These are phyloP conservation scores for Meriones psammophilus DNA, from an alignment of 2,797 vertebrate species.

Conservation along the genomic window DNA sequence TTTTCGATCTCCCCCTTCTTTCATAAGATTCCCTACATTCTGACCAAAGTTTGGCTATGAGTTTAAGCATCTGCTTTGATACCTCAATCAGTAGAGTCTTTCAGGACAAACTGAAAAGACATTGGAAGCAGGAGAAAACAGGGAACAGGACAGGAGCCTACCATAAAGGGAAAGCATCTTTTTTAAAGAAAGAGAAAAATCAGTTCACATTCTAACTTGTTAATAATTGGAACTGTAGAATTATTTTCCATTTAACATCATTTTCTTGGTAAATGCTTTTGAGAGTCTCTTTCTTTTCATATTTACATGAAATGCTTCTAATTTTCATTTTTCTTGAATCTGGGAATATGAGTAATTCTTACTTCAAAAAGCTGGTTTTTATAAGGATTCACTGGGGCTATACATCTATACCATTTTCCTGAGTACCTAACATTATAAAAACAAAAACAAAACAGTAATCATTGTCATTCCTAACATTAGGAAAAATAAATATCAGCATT, in stretches of 20 bases:
- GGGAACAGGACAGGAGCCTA: too few species aligned
- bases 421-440: not conserved
- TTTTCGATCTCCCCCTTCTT: too few species aligned
- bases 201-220: conserved; percentile 59
- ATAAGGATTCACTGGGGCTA: conserved; percentile 41
- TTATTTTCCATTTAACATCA: conserved; percentile 64
- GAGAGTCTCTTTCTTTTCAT: conserved; percentile 63
- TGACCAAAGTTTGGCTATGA: too few species aligned
- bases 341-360: conserved; percentile 43
- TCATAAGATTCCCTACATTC: too few species aligned
- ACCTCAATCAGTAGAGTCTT: too few species aligned
- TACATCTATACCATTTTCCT: conserved; percentile 37
- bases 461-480: not conserved
- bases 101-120: too few species aligned
- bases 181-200: conserved; percentile 55
- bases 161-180: not conserved
- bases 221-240: conserved; percentile 58
- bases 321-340: conserved; percentile 61
- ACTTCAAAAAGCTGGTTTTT: conserved; percentile 54
- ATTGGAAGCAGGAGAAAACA: too few species aligned
- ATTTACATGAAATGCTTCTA: conserved; percentile 57
- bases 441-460: conserved; percentile 13
- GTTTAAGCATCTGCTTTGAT: too few species aligned
- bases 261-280: conserved; percentile 62
- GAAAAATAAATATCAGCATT: conserved; percentile 33